These are phyloP conservation scores for Matsumurasca onukii DNA, from an alignment of 1,140 invertebrate genomes.

Conservation along the genomic window DNA sequence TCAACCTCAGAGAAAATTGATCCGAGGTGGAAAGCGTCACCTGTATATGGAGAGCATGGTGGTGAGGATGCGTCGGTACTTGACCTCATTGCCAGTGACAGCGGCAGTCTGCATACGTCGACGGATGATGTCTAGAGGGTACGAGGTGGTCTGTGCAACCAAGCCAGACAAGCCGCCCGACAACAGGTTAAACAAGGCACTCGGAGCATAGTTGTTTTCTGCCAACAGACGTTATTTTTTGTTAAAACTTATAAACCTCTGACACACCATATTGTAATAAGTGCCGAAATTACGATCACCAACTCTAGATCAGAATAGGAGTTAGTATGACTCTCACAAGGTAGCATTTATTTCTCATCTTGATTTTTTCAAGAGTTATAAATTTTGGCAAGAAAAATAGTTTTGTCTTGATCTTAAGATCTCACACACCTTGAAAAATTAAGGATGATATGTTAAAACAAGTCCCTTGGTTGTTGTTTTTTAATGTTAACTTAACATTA, in stretches of 20 bases:
- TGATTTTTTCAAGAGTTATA: too few relatives aligned
- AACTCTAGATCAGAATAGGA: too few relatives aligned
- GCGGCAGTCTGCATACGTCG: slow-evolving; percentile 80
- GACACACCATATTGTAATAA: neutral
- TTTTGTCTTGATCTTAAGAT: too few relatives aligned
- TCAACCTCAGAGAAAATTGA: too few relatives aligned
- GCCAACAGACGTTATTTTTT: neutral
- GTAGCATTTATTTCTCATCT: too few relatives aligned
- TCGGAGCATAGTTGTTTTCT: neutral
- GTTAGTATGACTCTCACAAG: too few relatives aligned
- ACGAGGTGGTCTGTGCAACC: slow-evolving; percentile 92
- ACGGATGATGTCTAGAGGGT: slow-evolving; percentile 91
- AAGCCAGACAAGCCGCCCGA: slow-evolving; percentile 93
- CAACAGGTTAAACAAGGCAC: slow-evolving; percentile 54
- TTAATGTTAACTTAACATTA: too few relatives aligned
- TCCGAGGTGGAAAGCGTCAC: too few relatives aligned
- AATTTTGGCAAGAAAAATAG: too few relatives aligned
- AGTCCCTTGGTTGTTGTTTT: too few relatives aligned
- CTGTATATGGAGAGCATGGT: slow-evolving; percentile 64
- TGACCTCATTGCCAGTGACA: slow-evolving; percentile 57
- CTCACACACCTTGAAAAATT: too few relatives aligned
- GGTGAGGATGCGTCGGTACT: slow-evolving; percentile 60
- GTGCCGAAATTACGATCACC: neutral
- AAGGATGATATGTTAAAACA: too few relatives aligned
- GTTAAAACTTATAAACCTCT: neutral